Conservation (phyloP, 2,113 vertebrate species). For the Lepus americanus region DNA sequence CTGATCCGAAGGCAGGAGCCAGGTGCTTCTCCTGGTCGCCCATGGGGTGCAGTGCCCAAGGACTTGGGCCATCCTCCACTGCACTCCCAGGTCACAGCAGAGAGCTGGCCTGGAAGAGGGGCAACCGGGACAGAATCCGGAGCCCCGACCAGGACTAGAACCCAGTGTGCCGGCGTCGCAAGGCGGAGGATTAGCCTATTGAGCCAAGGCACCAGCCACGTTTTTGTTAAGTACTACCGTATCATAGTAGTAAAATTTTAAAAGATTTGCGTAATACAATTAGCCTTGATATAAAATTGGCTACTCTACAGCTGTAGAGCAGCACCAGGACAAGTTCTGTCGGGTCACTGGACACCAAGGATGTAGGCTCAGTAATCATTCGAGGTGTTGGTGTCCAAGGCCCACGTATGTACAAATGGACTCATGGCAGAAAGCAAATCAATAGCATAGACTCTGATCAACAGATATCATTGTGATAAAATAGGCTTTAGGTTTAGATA, state of each 20-base stretch:
- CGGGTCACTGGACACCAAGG: not conserved
- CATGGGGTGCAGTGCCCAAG: too few species aligned
- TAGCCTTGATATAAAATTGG: not conserved
- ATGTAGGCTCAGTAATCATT: not conserved
- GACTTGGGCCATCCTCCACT: too few species aligned
- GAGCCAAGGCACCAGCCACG: too few species aligned
- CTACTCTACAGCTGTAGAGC: not conserved
- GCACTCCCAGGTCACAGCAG: too few species aligned
- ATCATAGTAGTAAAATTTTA: not conserved
- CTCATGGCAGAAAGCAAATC: not conserved
- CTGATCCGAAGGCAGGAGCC: too few species aligned
- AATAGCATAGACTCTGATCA: not conserved
- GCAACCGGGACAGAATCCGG: too few species aligned
- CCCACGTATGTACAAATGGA: not conserved
- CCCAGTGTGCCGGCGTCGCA: too few species aligned
- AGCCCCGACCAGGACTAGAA: too few species aligned
- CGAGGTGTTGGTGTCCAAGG: accelerated
- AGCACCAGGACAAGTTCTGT: not conserved
- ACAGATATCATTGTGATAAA: not conserved
- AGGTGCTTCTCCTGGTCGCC: too few species aligned
- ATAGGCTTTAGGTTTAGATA: not conserved
- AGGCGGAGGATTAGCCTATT: too few species aligned
- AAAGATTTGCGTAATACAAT: not conserved
- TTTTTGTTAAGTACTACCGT: not conserved
- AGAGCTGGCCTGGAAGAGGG: too few species aligned